Base-by-base conservation (phyloP, 1,140 invertebrate species). In the Philopotamus ludificatus region DNA sequence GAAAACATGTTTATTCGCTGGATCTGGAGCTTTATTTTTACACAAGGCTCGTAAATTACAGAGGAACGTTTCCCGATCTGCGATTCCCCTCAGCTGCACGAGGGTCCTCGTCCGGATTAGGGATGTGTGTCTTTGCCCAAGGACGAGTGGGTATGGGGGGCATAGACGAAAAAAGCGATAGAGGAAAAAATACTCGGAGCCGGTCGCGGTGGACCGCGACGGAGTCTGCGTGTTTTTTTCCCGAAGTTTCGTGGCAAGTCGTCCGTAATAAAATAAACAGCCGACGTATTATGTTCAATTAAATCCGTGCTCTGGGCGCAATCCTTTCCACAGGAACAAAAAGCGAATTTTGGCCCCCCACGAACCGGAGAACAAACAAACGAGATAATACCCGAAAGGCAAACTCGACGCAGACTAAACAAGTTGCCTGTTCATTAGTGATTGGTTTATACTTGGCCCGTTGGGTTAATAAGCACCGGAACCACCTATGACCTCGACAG, bases 381-480 rank as follows among this genome's bases (percentile, higher is more conserved):
- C 58, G 58, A 60, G 58, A 60, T 60, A 60, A 60, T 60, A 23
- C 58, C 58, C 42, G 42, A 49, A 60, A 60, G 44, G 58, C 58
- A 60, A 60, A 60, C 58, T 45, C 58, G 44, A 59, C 57, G 8
- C 22, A 60, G 58, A 50, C 58, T 50, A 50, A 60, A 60, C 58
- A 60, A 60, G 42, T 60, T 47, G 58, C 26, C 22, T 21, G 58
- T 60, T 60, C 58, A 60, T 60, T 60, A 47, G 58, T 50, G 58
- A 60, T 60, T 34, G 58, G 58, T 60, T 60, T 60, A 47, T 60
- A 60, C 44, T 60, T 45, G 58, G 41, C 25, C 58, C 49, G 58
- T 60, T 60, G 49, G 58, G 45, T 60, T 60, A 50, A 60, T 60
- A 60, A 50, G 58, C 28, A 26, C 58, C 23, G 44, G 18, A 26